These are phyloP conservation scores for Aporophyla lueneburgensis DNA, from an alignment of 2,888 invertebrate genomes.

Conservation along the genomic window DNA sequence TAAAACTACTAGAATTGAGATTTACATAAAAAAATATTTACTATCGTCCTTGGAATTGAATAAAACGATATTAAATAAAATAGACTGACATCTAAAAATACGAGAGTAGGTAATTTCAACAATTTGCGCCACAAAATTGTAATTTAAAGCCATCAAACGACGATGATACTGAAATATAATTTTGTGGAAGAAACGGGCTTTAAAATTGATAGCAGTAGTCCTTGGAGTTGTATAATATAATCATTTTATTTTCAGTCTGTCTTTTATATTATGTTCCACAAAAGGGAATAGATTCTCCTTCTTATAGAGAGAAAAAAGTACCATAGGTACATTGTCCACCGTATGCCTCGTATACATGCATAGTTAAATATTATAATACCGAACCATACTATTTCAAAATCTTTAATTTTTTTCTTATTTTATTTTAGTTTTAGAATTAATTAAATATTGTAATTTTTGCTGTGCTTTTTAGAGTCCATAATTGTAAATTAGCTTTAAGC, in stretches of 20 bases:
- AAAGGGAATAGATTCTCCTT: no score
- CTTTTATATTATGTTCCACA: not conserved
- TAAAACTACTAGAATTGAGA: not conserved
- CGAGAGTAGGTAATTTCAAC: not conserved
- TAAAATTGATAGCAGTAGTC: not conserved
- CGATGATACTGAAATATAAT: conserved; percentile 19
- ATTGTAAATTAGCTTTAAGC: no score
- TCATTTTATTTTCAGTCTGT: not conserved
- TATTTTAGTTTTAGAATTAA: no score
- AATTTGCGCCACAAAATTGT: conserved; percentile 46
- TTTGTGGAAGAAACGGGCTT: not conserved
- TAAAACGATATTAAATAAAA: conserved; percentile 16
- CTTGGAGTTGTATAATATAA: not conserved
- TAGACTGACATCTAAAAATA: conserved; percentile 5
- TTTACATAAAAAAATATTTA: not conserved
- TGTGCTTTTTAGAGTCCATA: no score
- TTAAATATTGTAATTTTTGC: no score
- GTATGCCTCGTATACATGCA: not conserved
- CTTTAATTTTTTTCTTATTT: no score
- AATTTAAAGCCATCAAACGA: conserved; percentile 15
- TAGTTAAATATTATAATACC: no score
- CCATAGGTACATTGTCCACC: not conserved
- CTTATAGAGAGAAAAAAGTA: not conserved
- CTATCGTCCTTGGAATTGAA: not conserved
- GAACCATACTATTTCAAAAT: no score